A percentile compares a stretch with the other conserved stretches of the same genome.
Conservation (phyloP, 2,113 vertebrate genomes). For the Emydocephalus ijimae region DNA sequence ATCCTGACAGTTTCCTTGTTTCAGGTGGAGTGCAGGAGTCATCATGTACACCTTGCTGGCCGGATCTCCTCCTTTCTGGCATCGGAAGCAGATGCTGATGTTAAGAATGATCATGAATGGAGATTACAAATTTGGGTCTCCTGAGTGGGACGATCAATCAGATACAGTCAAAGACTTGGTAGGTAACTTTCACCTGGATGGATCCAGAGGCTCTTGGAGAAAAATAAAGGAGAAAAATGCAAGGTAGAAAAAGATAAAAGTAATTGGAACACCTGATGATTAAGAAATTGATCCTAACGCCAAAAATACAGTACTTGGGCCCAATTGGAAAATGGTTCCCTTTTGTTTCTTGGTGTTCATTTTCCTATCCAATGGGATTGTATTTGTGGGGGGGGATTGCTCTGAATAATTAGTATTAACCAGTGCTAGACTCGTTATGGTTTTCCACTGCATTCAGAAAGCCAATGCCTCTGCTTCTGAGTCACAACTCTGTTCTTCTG, state of each 20-base stretch:
- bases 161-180: constrained; percentile 97
- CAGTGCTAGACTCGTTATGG: background rate
- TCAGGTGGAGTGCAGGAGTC: constrained; percentile 94
- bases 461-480: too few relatives aligned
- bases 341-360: background rate
- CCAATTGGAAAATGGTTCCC: background rate
- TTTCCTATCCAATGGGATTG: background rate
- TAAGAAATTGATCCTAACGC: background rate
- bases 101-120: constrained; percentile 92
- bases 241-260: background rate
- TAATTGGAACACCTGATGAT: background rate
- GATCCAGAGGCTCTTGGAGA: too few relatives aligned
- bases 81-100: constrained; percentile 98
- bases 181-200: constrained; percentile 15
- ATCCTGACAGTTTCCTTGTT: background rate
- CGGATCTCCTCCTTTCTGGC: constrained; percentile 97
- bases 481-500: rapidly evolving
- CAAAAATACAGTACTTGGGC: background rate
- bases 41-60: constrained; percentile 98
- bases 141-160: constrained; percentile 93
- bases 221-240: background rate
- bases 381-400: too few relatives aligned
- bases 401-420: background rate
- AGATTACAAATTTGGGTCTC: constrained; percentile 85
- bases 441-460: background rate